phyloP scores from a whole-genome alignment of 92 coral and sea anemone genomes.

The Pocillopora meandrina region DNA sequence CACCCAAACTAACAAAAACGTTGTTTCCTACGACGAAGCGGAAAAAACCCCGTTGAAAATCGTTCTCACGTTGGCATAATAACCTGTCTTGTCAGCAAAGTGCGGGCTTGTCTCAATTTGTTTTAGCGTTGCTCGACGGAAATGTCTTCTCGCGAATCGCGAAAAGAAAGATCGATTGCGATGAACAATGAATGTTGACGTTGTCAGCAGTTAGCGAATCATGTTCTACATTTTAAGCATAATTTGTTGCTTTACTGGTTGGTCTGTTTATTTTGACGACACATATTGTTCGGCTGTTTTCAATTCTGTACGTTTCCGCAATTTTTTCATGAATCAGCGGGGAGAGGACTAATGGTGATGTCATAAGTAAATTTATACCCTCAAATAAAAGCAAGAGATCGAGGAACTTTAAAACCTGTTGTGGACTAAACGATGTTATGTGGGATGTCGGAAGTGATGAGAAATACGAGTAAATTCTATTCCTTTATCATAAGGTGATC shows the following conservation, averaged over 20 bases:
- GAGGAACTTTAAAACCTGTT: not conserved
- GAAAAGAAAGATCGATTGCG: not conserved
- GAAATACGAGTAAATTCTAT: not conserved
- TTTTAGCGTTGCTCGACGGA: slow-evolving; percentile 8
- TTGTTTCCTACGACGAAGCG: not conserved
- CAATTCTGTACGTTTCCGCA: slow-evolving; percentile 22
- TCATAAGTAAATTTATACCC: slow-evolving; percentile 8
- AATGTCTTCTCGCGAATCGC: slow-evolving; percentile 20
- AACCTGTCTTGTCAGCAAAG: slow-evolving; percentile 9
- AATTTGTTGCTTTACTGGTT: not conserved
- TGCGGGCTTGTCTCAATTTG: not conserved
- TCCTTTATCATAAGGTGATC: not conserved
- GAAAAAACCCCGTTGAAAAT: slow-evolving; percentile 18
- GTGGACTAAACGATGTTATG: not conserved
- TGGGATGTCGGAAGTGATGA: slow-evolving; percentile 6
- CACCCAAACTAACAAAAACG: not conserved
- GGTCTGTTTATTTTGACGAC: slow-evolving; percentile 20
- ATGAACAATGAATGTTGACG: not conserved
- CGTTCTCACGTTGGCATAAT: slow-evolving; percentile 7
- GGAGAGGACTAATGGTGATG: slow-evolving; percentile 12
- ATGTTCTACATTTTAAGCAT: slow-evolving; percentile 11
- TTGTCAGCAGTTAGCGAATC: slow-evolving; percentile 6
- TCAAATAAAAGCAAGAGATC: not conserved
- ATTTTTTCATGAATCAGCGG: slow-evolving; percentile 13
- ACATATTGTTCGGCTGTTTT: slow-evolving; percentile 26